Conservation (phyloP, 92 coral and sea anemone species). For the Galaxea fascicularis region DNA sequence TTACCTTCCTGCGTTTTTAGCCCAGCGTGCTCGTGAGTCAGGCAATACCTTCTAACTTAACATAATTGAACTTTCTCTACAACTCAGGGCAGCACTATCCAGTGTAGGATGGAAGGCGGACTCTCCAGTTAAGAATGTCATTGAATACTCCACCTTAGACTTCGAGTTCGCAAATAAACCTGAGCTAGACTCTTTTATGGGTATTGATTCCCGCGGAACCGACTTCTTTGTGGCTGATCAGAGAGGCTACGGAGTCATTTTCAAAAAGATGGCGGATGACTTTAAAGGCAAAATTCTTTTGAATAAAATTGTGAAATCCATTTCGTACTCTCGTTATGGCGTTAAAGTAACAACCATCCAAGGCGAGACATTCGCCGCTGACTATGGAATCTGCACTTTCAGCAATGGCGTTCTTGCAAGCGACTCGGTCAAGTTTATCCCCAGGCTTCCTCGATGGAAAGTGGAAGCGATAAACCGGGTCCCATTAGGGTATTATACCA, state of each 20-base stretch:
- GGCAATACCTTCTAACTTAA: not conserved
- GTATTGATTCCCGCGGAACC: constrained; percentile 30
- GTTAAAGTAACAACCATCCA: constrained; percentile 59
- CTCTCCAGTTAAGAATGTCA: constrained; percentile 59
- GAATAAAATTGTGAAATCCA: constrained; percentile 54
- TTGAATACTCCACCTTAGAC: constrained; percentile 66
- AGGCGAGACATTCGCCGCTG: constrained; percentile 66
- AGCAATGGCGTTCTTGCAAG: constrained; percentile 83
- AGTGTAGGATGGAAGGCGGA: constrained; percentile 67
- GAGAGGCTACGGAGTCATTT: constrained; percentile 65
- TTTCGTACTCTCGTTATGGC: constrained; percentile 12
- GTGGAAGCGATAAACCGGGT: constrained; percentile 69
- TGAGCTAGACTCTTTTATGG: constrained; percentile 49
- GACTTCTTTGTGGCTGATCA: constrained; percentile 70
- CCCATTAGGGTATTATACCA: constrained; percentile 65
- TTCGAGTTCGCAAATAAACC: constrained; percentile 74
- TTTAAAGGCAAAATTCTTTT: constrained; percentile 56
- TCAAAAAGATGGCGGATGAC: constrained; percentile 44
- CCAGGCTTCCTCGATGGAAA: constrained; percentile 79
- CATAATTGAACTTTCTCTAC: too few relatives aligned
- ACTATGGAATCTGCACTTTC: constrained; percentile 75
- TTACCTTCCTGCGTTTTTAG: too few relatives aligned
- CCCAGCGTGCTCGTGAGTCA: too few relatives aligned
- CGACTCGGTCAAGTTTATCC: constrained; percentile 68
- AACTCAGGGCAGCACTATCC: constrained; percentile 42